phyloP scores from a whole-genome alignment of 2,797 vertebrate genomes.

The Discoglossus pictus region DNA sequence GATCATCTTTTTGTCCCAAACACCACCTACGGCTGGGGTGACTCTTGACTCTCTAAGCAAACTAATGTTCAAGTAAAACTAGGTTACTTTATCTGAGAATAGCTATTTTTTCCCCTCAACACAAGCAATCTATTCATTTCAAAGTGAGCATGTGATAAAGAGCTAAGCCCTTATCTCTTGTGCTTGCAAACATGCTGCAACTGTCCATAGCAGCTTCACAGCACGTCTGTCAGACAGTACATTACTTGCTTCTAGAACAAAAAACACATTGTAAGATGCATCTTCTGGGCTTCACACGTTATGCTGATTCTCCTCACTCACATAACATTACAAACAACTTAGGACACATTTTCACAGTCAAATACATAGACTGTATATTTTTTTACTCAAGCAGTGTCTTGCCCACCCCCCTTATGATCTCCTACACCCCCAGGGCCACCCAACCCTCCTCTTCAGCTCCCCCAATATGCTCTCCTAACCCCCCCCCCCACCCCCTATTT shows the following conservation, averaged over 20 bases:
- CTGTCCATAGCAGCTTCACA: constrained; percentile 19
- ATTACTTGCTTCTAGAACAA: neutral
- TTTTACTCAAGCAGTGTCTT: too few relatives aligned
- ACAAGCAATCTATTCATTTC: constrained; percentile 36
- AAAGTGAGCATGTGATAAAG: constrained; percentile 32
- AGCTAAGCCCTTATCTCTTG: constrained; percentile 15
- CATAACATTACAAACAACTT: too few relatives aligned
- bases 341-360: too few relatives aligned
- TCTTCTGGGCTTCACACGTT: neutral
- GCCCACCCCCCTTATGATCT: too few relatives aligned
- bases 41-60: neutral
- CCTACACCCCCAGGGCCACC: too few relatives aligned
- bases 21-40: too few relatives aligned
- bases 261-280: neutral
- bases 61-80: neutral
- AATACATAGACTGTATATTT: too few relatives aligned
- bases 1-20: too few relatives aligned
- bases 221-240: neutral
- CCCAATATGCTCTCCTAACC: too few relatives aligned
- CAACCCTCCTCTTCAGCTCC: too few relatives aligned
- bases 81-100: constrained; percentile 19
- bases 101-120: neutral
- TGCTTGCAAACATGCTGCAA: constrained; percentile 27
- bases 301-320: too few relatives aligned
- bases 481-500: too few relatives aligned